Conservation (phyloP, 2,888 invertebrate genomes). For the Bhutanitis thaidina region DNA sequence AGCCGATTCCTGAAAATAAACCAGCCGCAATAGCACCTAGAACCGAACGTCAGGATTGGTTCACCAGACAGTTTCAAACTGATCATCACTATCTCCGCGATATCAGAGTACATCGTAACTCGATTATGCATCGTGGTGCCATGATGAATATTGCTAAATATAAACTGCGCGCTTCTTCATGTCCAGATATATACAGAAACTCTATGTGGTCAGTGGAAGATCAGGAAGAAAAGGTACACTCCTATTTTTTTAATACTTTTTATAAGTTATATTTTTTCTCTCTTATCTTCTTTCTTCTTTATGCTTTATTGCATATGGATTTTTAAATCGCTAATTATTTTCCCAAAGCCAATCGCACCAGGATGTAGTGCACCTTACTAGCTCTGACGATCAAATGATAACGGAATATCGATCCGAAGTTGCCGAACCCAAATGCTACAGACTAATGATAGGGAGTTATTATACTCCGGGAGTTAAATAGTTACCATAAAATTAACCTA, state of each 20-base stretch:
- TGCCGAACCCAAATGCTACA: no score
- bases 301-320: no score
- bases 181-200: constrained; percentile 93
- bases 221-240: constrained; percentile 81
- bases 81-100: constrained; percentile 85
- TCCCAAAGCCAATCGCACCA: no score
- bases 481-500: no score
- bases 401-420: no score
- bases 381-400: no score
- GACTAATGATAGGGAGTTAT: no score
- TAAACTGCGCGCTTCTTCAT: constrained; percentile 91
- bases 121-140: constrained; percentile 92
- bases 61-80: constrained; percentile 74
- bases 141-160: constrained; percentile 92
- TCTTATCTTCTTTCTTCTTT: no score
- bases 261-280: no score
- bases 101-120: constrained; percentile 87
- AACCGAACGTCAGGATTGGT: constrained; percentile 58
- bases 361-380: no score
- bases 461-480: no score
- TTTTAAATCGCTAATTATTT: no score
- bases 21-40: constrained; percentile 48
- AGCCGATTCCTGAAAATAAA: constrained; percentile 69
- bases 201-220: constrained; percentile 91
- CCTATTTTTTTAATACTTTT: background rate